Evolutionary conservation across 2,797 vertebrate genomes (phyloP), one percentile per base, ranked within the genome.

Genomic region (Ctenochaetus hawaiiensis): DNA sequence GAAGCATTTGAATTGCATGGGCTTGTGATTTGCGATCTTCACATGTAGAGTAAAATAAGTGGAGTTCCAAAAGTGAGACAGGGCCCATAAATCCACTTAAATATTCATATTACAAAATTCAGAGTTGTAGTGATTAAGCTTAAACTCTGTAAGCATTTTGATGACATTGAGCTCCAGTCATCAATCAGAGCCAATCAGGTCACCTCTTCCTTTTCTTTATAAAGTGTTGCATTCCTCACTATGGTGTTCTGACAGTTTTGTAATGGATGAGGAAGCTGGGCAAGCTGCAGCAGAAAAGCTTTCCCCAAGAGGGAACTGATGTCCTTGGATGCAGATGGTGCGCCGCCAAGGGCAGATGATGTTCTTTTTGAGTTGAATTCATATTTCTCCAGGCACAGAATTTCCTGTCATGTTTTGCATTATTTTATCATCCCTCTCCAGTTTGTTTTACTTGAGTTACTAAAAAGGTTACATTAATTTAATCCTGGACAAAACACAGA

Each of bases 251-350:
- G 73, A 80, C 82, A 87, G 67, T 52, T 77, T 23, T 53, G 59
- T 80, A 80, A 84, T 82, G 72, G 79, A 87, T 85, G 85, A 77
- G 61, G 54, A 37, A 60, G 41, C 13, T 54, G 23, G 47, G 69
- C 56, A 47, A 37, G 63, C 77, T 72, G 77, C 60, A 45, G 58
- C 1, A 2, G 53, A 48, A 70, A 68, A 14, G 18, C 43, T 69
- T 72, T 43, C 63, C 81, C 73, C 76, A 78, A 51, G 82, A 66
- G 85, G 47, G 22, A 56, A 23, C 39, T 82, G 34, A 63, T 70
- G 86, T 87, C 80, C 82, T 85, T 87, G 82, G 82, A 80, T 78
- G 67, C 86, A 85, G 86, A 83, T 87, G 86, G 86, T 56, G 1
- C 11, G 26, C 8, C 3, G 77, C 86, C 82, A 85, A 85, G 74